phyloP scores from a whole-genome alignment of 2,113 vertebrate species.

The Mesoclemmys tuberculata region DNA sequence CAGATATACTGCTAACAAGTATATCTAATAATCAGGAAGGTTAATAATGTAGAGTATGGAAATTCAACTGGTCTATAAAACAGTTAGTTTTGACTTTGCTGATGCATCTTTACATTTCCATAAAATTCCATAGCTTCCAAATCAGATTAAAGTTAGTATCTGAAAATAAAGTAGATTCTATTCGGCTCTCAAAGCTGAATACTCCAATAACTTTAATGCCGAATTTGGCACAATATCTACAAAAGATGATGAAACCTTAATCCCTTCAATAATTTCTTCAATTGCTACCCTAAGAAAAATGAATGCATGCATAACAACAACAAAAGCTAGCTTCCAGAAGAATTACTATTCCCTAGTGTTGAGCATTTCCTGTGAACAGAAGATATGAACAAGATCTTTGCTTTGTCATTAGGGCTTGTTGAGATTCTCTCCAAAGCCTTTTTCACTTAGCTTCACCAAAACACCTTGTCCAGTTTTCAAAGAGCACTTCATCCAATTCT shows the following conservation, averaged over 20 bases:
- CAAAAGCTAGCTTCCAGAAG: background rate
- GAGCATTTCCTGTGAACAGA: background rate
- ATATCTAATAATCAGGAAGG: fast-evolving
- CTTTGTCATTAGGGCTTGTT: background rate
- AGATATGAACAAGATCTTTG: background rate
- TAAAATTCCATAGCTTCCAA: background rate
- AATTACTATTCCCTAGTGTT: background rate
- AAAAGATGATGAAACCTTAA: background rate
- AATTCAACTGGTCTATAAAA: background rate
- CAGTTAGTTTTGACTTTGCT: fast-evolving
- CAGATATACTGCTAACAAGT: background rate
- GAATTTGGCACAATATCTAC: background rate
- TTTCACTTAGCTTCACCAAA: too few relatives aligned
- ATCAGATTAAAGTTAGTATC: background rate
- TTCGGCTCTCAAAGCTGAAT: background rate
- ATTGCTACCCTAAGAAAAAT: background rate
- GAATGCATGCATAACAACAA: background rate
- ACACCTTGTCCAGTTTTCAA: background rate
- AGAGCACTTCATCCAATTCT: background rate
- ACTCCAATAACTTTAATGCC: background rate
- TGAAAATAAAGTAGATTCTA: background rate
- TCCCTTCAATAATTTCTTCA: background rate
- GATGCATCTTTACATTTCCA: background rate
- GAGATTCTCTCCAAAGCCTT: background rate
- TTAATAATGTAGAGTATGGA: background rate